Evolutionary conservation across 1,140 invertebrate genomes (phyloP), one percentile per base, ranked within the genome.

Genomic region (Hyphantria cunea): DNA sequence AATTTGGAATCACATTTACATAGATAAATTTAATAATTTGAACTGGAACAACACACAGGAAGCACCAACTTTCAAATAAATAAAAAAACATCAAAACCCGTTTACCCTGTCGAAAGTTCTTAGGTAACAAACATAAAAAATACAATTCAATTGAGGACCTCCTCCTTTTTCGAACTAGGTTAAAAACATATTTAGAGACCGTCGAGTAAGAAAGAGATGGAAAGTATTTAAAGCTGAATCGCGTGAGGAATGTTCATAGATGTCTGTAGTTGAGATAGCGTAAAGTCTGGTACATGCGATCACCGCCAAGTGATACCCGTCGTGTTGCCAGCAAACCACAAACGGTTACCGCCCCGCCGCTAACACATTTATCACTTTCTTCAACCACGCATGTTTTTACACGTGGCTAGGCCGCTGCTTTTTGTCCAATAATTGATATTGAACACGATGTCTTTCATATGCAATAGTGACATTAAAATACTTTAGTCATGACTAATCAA

Each of bases 321-420:
- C 48, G 33, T 49, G 11, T 37, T 10, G 8, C 8, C 33, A 11
- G 41, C 31, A 25, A 44, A 31, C 45, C 11, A 42, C 48, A 12
- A 60, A 42, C 48, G 48, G 31, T 44, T n/a, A 39, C 12, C 41
- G 41, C 41, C 41, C 2, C 41, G 48, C 32, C 54, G 25, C 17
- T 53, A 42, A 65, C 45, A 58, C 32, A 58, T 65, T 52, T 44
- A 58, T 52, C 49, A 53, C 56, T 60, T 60, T 60, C 56, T 59
- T 60, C 3, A 60, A 55, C 17, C 45, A 49, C 45, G 55, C 55
- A 45, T 58, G 45, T 49, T 39, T 45, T 49, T 48, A 33, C 44
- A 58, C 44, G 17, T 33, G 33, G 15, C 32, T 37, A 37, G 44
- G 47, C 32, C 8, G 13, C 42, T 34, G 31, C 45, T 56, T 56